Evolutionary conservation across 2,888 invertebrate species (phyloP).

Genomic region (Drosophila mercatorum): DNA sequence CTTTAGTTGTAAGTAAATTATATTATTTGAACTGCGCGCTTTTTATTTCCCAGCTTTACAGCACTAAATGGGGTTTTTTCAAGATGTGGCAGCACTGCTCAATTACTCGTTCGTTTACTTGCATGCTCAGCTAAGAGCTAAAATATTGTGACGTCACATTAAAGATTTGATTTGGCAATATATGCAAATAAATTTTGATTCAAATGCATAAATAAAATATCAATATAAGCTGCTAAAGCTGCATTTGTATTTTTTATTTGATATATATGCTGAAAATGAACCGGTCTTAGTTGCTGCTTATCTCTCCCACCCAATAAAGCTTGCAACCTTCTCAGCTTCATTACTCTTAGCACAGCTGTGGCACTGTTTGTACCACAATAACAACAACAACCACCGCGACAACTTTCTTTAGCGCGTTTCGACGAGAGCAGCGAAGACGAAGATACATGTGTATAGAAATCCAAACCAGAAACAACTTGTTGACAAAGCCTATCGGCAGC

Average conservation of each 20-base stretch:
- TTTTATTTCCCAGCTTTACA: neutral
- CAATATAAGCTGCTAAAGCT: neutral
- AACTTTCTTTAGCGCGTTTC: slow-evolving; percentile 32
- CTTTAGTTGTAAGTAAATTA: neutral
- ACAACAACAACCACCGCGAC: slow-evolving; percentile 35
- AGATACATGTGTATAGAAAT: slow-evolving; percentile 26
- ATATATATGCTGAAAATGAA: neutral
- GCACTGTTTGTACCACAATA: slow-evolving; percentile 10
- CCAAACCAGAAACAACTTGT: slow-evolving; percentile 53
- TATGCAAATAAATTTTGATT: neutral
- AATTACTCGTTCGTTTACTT: neutral
- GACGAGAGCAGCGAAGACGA: slow-evolving; percentile 24
- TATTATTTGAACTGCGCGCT: slow-evolving; percentile 7
- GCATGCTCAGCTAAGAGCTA: neutral
- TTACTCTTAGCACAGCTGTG: slow-evolving; percentile 34
- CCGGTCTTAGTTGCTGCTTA: neutral
- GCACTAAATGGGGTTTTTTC: neutral
- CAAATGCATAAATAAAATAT: neutral
- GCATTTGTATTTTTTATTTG: neutral
- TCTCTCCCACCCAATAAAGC: neutral
- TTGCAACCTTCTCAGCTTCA: slow-evolving; percentile 21
- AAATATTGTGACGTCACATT: slow-evolving; percentile 17
- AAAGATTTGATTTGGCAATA: neutral
- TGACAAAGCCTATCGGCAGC: slow-evolving; percentile 38
- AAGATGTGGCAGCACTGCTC: slow-evolving; percentile 9